phyloP scores from a whole-genome alignment of 1,140 invertebrate genomes.

The Rhopalosiphum maidis region DNA sequence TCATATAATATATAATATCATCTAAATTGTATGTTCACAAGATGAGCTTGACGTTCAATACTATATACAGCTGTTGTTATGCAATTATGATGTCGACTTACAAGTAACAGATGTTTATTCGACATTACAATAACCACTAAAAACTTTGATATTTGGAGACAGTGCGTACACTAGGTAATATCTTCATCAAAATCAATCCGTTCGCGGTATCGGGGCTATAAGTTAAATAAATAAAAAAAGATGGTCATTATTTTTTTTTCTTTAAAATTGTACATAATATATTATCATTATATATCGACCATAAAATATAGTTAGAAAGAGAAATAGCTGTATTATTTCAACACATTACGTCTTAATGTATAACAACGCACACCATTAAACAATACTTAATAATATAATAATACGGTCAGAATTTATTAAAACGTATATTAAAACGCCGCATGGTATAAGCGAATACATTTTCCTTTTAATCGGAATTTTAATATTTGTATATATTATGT shows the following conservation, averaged over 20 bases:
- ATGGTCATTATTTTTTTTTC: background rate
- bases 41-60: background rate
- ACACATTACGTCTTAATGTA: too few species aligned
- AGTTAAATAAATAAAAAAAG: too few species aligned
- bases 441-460: background rate
- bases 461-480: background rate
- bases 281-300: too few species aligned
- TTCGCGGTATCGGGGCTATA: background rate
- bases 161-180: too few species aligned
- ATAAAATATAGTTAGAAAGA: too few species aligned
- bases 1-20: background rate
- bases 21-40: background rate
- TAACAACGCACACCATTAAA: too few species aligned
- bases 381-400: too few species aligned
- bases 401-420: too few species aligned
- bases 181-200: background rate
- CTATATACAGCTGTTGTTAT: background rate
- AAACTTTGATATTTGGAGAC: background rate
- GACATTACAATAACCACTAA: background rate
- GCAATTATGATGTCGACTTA: background rate
- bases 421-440: too few species aligned
- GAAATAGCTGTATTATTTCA: too few species aligned
- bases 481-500: background rate
- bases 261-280: background rate
- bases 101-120: background rate